phyloP scores from a whole-genome alignment of 2,797 vertebrate species.

The Mormyrus hasselquistii region DNA sequence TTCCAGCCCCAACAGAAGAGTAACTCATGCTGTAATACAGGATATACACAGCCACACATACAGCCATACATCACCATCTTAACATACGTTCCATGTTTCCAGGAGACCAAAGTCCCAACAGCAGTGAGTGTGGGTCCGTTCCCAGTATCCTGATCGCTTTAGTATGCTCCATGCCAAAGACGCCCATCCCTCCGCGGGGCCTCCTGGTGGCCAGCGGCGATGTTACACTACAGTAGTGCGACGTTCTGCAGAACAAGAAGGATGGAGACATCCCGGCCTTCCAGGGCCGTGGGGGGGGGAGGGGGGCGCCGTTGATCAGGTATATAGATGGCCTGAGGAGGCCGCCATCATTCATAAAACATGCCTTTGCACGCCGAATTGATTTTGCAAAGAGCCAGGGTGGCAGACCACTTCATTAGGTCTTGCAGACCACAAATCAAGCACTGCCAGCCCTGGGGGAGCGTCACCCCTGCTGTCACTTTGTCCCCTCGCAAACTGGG shows the following conservation, averaged over 20 bases:
- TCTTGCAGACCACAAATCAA: conserved; percentile 70
- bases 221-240: conserved; percentile 43
- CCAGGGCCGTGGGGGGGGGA: conserved; percentile 40
- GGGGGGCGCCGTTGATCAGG: conserved; percentile 52
- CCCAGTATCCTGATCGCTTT: background rate
- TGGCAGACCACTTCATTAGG: conserved; percentile 79
- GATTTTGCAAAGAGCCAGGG: conserved; percentile 76
- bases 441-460: conserved; percentile 48
- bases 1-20: background rate
- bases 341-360: conserved; percentile 78
- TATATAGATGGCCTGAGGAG: conserved; percentile 71
- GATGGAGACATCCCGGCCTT: conserved; percentile 67
- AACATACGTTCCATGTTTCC: background rate
- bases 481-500: conserved; percentile 18
- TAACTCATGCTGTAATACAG: background rate
- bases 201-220: conserved; percentile 44
- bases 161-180: conserved; percentile 36
- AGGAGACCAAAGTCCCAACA: background rate
- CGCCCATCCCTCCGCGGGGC: conserved; percentile 44
- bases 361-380: conserved; percentile 61
- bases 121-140: background rate
- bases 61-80: background rate
- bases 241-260: conserved; percentile 66
- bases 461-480: conserved; percentile 39
- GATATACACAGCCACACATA: background rate